Evolutionary conservation across 2,797 vertebrate genomes (phyloP), one percentile per base, ranked within the genome.

Genomic region (Enteromius mattozi): DNA sequence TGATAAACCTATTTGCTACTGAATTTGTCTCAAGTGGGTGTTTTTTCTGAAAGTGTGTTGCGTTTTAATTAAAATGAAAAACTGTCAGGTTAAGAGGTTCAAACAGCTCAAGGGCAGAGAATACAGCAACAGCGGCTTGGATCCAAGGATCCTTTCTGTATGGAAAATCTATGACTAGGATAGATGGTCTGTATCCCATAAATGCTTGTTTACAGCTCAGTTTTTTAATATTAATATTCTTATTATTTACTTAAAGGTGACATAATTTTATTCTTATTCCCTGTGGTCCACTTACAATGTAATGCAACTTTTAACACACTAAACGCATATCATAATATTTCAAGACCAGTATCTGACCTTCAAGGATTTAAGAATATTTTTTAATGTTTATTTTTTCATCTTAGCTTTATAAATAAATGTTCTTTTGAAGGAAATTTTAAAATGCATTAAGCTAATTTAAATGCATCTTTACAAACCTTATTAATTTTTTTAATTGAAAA

Each of bases 21-120:
- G 35, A 82, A 54, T 66, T 75, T 76, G 54, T 81, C 85, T 85
- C 70, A 63, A 85, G 77, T 71, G 83, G 71, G 27, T 83, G 42
- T 45, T 42, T 1, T 75, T 37, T 27, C 17, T 63, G n/a, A 61
- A 59, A 75, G 78, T 56, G 30, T 66, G 63, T 72, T 78, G 74
- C 19, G 9, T 66, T 87, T 87, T 85, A 88, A 90, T 87, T 87
- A 88, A 88, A 90, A 87, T 45, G 45, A 76, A 86, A 83, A 77
- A 80, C 66, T 69, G 49, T 47, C 16, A 47, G 54, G 30, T 65
- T 72, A 63, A 16, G 51, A 51, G 75, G 68, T 70, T 54, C 70
- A 75, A 56, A 77, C 24, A 59, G 40, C 80, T 85, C 87, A 88
- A 88, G 87, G 88, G 71, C 84, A 86, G 74, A 61, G 37, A 83